phyloP scores from a whole-genome alignment of 2,888 invertebrate species.

The Pinctada fucata region DNA sequence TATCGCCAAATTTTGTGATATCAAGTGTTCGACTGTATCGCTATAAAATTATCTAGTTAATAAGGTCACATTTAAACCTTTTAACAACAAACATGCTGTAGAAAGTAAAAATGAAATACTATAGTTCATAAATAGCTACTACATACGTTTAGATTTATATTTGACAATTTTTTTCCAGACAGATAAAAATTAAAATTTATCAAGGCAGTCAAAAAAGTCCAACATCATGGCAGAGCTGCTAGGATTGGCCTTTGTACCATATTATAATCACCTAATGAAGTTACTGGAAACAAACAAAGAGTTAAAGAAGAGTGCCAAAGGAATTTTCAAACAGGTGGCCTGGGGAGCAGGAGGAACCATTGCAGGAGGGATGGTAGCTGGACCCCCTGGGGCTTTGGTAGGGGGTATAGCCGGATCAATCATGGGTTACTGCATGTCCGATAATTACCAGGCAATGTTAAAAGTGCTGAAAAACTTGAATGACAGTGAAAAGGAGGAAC shows the following conservation, averaged over 20 bases:
- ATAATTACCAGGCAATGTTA: slow-evolving; percentile 69
- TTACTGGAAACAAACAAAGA: slow-evolving; percentile 66
- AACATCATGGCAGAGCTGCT: slow-evolving; percentile 53
- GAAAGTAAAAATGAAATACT: too few relatives aligned
- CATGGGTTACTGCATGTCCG: slow-evolving; percentile 64
- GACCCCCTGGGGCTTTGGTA: slow-evolving; percentile 70
- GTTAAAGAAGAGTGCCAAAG: slow-evolving; percentile 67
- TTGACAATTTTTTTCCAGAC: too few relatives aligned
- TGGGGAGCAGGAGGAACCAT: slow-evolving; percentile 69
- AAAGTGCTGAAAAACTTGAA: slow-evolving; percentile 62
- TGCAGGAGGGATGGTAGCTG: slow-evolving; percentile 65
- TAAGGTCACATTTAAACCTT: too few relatives aligned
- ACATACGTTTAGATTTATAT: too few relatives aligned
- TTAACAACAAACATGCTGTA: too few relatives aligned
- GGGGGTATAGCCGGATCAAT: slow-evolving; percentile 67
- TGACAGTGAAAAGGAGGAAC: slow-evolving; percentile 63
- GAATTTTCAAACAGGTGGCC: slow-evolving; percentile 70
- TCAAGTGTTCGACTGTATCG: too few relatives aligned
- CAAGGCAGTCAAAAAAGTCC: too few relatives aligned
- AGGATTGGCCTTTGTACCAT: slow-evolving; percentile 72
- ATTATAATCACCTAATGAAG: slow-evolving; percentile 69
- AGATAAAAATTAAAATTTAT: too few relatives aligned
- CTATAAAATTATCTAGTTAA: too few relatives aligned
- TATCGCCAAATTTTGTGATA: too few relatives aligned
- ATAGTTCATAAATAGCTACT: too few relatives aligned